phyloP scores from a whole-genome alignment of 2,888 invertebrate genomes.

The Platerodrilus igneus region DNA sequence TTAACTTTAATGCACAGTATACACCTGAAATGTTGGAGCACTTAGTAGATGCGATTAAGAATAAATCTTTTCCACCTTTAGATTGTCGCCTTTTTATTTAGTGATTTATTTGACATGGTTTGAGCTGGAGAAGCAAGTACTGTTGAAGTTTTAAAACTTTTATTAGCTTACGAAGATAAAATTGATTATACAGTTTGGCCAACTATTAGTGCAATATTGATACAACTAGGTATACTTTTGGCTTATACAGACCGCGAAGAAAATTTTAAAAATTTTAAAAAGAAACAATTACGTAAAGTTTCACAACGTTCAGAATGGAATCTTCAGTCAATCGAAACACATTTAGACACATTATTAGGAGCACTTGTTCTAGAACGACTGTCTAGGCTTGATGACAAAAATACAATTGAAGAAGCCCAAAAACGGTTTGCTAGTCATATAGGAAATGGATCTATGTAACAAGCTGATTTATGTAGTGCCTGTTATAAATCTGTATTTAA shows the following conservation, averaged over 20 bases:
- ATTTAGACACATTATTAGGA: slow-evolving; percentile 79
- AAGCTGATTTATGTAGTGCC: slow-evolving; percentile 82
- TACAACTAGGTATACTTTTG: slow-evolving; percentile 68
- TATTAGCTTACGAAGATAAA: slow-evolving; percentile 78
- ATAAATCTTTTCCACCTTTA: slow-evolving; percentile 74
- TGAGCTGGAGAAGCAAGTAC: slow-evolving; percentile 80
- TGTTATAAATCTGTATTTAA: slow-evolving; percentile 80
- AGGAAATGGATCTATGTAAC: slow-evolving; percentile 56
- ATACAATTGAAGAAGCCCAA: slow-evolving; percentile 72
- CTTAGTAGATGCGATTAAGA: slow-evolving; percentile 73
- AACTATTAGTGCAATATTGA: slow-evolving; percentile 70
- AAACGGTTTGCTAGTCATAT: slow-evolving; percentile 65
- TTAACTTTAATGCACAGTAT: slow-evolving; percentile 82
- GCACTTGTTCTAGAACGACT: slow-evolving; percentile 79
- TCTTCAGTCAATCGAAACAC: slow-evolving; percentile 73
- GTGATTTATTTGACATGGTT: slow-evolving; percentile 88
- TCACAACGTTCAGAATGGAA: slow-evolving; percentile 81
- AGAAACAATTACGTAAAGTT: slow-evolving; percentile 68
- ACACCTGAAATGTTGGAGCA: slow-evolving; percentile 68
- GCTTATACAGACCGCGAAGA: slow-evolving; percentile 74
- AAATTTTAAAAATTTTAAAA: slow-evolving; percentile 69
- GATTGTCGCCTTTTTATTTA: slow-evolving; percentile 85
- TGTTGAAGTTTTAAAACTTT: slow-evolving; percentile 73
- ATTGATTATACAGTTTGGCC: slow-evolving; percentile 93
- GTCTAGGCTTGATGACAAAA: slow-evolving; percentile 76